Percentiles rank a stretch among this genome's conserved stretches.
Evolutionary conservation across 1,140 invertebrate genomes (phyloP).

Genomic region (Drosophila orena): DNA sequence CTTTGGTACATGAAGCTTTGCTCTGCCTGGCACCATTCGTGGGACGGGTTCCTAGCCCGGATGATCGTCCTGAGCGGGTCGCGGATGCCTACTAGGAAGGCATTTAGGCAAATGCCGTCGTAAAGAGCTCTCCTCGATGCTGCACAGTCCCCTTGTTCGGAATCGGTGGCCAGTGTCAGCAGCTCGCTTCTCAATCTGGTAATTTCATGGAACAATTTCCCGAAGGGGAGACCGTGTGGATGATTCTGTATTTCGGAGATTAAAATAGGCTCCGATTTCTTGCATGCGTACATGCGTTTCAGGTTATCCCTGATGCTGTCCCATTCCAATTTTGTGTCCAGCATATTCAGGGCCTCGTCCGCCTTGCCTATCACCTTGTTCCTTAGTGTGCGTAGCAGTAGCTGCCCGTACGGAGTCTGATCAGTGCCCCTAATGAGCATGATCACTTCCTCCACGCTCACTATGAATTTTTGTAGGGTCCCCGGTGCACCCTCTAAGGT

Average conservation of each 20-base stretch:
- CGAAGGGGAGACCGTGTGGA: background rate
- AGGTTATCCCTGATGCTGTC: background rate
- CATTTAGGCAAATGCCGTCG: background rate
- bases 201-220: background rate
- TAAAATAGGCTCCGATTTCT: background rate
- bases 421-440: constrained; percentile 16
- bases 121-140: constrained; percentile 1
- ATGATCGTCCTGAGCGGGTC: background rate
- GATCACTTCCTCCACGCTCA: too few species aligned
- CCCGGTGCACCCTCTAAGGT: background rate
- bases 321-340: background rate
- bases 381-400: background rate
- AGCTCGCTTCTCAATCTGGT: background rate
- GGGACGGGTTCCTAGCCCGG: background rate
- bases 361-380: constrained; percentile 16
- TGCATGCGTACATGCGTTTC: constrained; percentile 1
- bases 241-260: background rate
- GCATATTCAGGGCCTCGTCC: background rate
- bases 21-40: too few species aligned
- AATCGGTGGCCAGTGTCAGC: background rate
- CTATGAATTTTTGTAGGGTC: too few species aligned
- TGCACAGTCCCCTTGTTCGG: background rate
- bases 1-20: background rate
- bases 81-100: background rate
- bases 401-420: constrained; percentile 2